phyloP scores from a whole-genome alignment of 2,113 vertebrate genomes.

The Oxyruncus cristatus region DNA sequence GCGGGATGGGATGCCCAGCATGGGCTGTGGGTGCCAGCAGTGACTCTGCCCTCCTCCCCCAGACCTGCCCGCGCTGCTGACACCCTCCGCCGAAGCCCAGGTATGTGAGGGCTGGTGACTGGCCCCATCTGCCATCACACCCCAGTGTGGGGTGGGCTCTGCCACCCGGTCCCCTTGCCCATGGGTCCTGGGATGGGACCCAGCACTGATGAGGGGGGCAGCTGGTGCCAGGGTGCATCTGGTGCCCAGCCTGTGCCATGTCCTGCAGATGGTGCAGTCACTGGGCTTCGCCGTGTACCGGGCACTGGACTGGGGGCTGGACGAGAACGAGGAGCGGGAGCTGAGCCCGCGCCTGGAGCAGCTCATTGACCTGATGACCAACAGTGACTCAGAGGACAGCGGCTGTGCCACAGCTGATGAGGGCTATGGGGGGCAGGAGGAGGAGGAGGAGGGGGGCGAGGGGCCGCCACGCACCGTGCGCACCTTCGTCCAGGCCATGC shows the following conservation, averaged over 20 bases:
- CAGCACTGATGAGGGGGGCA: not conserved
- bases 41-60: not conserved
- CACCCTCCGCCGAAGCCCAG: constrained; percentile 44
- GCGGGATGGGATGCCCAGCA: fast-evolving
- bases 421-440: constrained; percentile 91
- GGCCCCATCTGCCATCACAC: fast-evolving
- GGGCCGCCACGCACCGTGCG: constrained; percentile 67
- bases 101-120: not conserved
- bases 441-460: constrained; percentile 76
- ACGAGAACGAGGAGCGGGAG: constrained; percentile 91
- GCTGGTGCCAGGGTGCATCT: fast-evolving
- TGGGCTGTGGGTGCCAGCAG: fast-evolving
- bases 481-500: constrained; percentile 85
- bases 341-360: constrained; percentile 89
- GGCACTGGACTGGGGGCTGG: constrained; percentile 94
- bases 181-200: not conserved
- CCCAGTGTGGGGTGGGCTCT: not conserved
- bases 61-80: constrained; percentile 48
- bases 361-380: constrained; percentile 92
- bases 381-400: constrained; percentile 56
- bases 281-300: constrained; percentile 92
- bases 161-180: fast-evolving
- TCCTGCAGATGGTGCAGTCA: constrained; percentile 87
- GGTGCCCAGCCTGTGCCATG: not conserved
- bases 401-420: constrained; percentile 77